Evolutionary conservation across 2,888 invertebrate genomes (phyloP).

Genomic region (Tribolium freemani): DNA sequence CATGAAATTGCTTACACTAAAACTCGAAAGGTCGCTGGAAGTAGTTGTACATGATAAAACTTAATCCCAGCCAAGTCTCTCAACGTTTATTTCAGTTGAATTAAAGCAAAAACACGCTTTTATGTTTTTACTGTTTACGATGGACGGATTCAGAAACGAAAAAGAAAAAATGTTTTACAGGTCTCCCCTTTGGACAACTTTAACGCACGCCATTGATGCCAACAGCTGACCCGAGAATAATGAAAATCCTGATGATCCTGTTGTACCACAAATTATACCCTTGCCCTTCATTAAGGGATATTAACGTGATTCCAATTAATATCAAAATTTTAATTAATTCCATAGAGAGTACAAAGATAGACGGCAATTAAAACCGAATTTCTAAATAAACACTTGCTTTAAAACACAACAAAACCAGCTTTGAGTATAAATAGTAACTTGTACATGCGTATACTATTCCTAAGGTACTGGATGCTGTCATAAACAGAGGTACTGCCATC

Average conservation of each 20-base stretch:
- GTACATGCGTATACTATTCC: not conserved
- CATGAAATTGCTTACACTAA: not conserved
- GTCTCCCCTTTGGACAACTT: slow-evolving; percentile 86
- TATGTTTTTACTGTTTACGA: not conserved
- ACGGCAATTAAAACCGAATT: not conserved
- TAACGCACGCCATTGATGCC: slow-evolving; percentile 72
- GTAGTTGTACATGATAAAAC: not conserved
- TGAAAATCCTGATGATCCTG: slow-evolving; percentile 56
- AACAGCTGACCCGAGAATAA: slow-evolving; percentile 64
- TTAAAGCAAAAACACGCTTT: not conserved
- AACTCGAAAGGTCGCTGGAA: not conserved
- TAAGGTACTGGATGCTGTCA: no score
- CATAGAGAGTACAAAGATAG: not conserved
- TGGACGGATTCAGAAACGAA: not conserved
- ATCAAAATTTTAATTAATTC: slow-evolving; percentile 1
- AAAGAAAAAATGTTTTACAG: slow-evolving; percentile 66
- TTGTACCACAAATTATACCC: slow-evolving; percentile 64
- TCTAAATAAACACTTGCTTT: not conserved
- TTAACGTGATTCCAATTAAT: slow-evolving; percentile 41
- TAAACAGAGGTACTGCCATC: no score
- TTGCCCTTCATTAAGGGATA: slow-evolving; percentile 62
- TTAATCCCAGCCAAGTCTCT: not conserved
- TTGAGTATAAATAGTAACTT: not conserved
- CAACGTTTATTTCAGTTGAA: not conserved
- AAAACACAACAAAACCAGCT: not conserved